These are phyloP conservation scores for Saccostrea glomerata DNA, from an alignment of 1,140 invertebrate genomes.

Conservation along the genomic window DNA sequence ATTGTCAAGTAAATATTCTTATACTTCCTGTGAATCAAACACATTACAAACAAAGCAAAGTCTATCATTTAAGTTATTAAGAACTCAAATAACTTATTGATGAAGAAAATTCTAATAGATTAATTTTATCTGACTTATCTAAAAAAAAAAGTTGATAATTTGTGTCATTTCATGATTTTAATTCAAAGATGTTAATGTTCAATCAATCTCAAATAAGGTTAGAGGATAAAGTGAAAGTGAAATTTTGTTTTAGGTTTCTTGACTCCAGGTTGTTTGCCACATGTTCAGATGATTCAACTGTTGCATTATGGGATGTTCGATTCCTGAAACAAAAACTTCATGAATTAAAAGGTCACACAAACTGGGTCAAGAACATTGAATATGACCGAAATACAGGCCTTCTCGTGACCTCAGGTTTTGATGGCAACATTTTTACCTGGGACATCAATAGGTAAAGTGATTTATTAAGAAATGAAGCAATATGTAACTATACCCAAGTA, in stretches of 20 bases:
- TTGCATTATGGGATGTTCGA: conserved; percentile 94
- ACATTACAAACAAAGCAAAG: too few species aligned
- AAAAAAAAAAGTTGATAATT: too few species aligned
- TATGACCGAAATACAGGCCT: conserved; percentile 92
- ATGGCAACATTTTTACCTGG: conserved; percentile 96
- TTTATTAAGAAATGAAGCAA: neutral
- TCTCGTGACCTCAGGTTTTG: conserved; percentile 93
- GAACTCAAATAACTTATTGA: too few species aligned
- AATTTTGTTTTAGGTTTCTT: conserved; percentile 85
- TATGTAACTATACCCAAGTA: neutral
- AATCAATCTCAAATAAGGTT: too few species aligned
- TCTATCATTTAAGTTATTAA: too few species aligned
- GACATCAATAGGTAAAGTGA: conserved; percentile 89
- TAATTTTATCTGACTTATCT: too few species aligned
- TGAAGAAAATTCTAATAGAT: too few species aligned
- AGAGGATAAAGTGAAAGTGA: too few species aligned
- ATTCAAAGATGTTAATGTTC: too few species aligned
- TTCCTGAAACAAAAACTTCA: conserved; percentile 87
- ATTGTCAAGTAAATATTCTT: conserved; percentile 84
- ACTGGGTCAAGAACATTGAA: conserved; percentile 98
- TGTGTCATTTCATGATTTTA: too few species aligned
- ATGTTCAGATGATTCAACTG: conserved; percentile 95
- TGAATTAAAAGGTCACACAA: conserved; percentile 91
- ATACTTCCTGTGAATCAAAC: neutral
- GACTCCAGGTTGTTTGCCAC: conserved; percentile 93